phyloP scores from a whole-genome alignment of 2,797 vertebrate genomes.

The Myiotriccus ornatus region DNA sequence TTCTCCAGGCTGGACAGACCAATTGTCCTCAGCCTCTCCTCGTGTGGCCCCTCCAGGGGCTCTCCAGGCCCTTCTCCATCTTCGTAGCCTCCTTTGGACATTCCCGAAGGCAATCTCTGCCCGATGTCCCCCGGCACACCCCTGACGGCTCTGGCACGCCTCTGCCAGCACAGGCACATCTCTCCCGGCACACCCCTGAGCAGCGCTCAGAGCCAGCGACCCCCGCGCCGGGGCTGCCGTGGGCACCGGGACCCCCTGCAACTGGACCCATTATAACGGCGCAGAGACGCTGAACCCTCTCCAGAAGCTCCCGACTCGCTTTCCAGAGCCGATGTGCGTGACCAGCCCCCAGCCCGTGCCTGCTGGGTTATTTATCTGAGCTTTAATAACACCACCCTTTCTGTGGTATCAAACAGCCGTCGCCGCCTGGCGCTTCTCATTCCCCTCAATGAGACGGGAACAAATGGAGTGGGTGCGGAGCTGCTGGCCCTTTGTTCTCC shows the following conservation, averaged over 20 bases:
- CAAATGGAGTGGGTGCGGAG: slow-evolving; percentile 9
- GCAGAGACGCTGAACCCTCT: neutral
- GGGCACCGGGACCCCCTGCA: too few species aligned
- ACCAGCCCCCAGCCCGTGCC: neutral
- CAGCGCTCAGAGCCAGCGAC: too few species aligned
- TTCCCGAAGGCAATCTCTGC: neutral
- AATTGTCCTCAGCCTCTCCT: neutral
- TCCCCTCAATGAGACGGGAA: slow-evolving; percentile 1
- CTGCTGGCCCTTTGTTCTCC: slow-evolving; percentile 54
- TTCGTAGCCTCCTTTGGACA: neutral
- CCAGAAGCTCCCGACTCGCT: accelerated
- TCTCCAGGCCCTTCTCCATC: neutral
- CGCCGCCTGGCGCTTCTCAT: neutral
- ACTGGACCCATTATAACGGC: too few species aligned
- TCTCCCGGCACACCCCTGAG: neutral
- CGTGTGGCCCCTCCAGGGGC: neutral
- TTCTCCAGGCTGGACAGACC: neutral
- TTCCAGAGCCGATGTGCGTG: neutral
- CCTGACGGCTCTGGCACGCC: neutral
- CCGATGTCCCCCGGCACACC: neutral
- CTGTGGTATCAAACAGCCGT: neutral
- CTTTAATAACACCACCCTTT: neutral
- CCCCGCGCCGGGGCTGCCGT: too few species aligned
- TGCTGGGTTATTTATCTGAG: neutral
- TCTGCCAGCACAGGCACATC: neutral